Evolutionary conservation across 1,140 invertebrate species (phyloP).

Genomic region (Lordiphosa collinella): DNA sequence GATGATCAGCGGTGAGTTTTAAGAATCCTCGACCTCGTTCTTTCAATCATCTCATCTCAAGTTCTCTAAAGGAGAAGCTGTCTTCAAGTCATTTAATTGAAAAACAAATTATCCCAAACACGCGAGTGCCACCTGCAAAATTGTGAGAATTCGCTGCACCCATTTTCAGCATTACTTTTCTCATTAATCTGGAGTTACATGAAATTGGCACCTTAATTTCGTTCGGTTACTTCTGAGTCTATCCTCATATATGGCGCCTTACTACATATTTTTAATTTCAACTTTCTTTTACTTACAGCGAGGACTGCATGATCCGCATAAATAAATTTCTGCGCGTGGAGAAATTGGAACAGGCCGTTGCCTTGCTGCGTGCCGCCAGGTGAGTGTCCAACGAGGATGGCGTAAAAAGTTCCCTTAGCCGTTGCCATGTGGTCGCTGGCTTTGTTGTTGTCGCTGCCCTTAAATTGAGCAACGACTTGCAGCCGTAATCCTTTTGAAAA

Average conservation of each 20-base stretch:
- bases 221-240: conserved; percentile 11
- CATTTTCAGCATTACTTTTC: too few relatives aligned
- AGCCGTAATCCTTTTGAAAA: conserved; percentile 52
- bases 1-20: conserved; percentile 91
- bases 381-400: conserved; percentile 78
- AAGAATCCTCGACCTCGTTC: too few relatives aligned
- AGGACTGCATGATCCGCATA: conserved; percentile 92
- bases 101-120: too few relatives aligned
- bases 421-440: conserved; percentile 3
- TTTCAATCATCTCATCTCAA: too few relatives aligned
- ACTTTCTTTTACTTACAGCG: conserved; percentile 82
- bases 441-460: conserved; percentile 11
- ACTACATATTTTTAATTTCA: conserved; percentile 16
- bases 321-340: conserved; percentile 87
- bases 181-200: too few relatives aligned
- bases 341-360: conserved; percentile 88
- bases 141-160: too few relatives aligned
- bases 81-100: too few relatives aligned
- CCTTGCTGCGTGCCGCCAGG: conserved; percentile 91
- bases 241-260: conserved; percentile 1
- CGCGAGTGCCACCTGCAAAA: too few relatives aligned
- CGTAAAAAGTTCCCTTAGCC: conserved; percentile 17
- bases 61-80: too few relatives aligned
- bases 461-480: conserved; percentile 39
- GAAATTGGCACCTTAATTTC: too few relatives aligned